A percentile compares a stretch with the other conserved stretches of the same genome.
Conservation (phyloP, 2,888 invertebrate genomes). For the Sinohyriopsis cumingii region DNA sequence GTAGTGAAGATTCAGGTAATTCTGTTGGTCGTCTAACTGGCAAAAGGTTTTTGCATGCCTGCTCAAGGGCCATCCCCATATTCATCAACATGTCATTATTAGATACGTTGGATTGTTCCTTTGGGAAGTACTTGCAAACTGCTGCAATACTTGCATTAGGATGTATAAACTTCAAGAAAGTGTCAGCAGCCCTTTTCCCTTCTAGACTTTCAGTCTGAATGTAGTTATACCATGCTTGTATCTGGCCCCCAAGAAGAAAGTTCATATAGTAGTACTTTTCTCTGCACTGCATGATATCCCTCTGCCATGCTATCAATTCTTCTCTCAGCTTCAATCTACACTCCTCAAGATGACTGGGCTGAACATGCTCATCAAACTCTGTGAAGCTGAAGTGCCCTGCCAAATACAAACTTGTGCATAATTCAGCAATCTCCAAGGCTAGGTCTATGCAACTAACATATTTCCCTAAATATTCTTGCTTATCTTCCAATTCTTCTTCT, state of each 20-base stretch:
- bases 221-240: conserved; percentile 29
- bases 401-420: conserved; percentile 3
- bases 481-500: too few relatives aligned
- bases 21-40: too few relatives aligned
- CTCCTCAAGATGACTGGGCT: conserved; percentile 5
- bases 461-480: neutral
- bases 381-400: conserved; percentile 18
- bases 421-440: conserved; percentile 17
- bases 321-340: conserved; percentile 4
- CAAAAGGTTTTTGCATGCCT: too few relatives aligned
- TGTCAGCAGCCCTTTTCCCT: conserved; percentile 7
- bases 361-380: conserved; percentile 3
- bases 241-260: conserved; percentile 36
- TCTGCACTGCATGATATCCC: conserved; percentile 16
- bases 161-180: conserved; percentile 33
- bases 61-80: too few relatives aligned
- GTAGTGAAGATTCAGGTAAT: too few relatives aligned
- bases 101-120: too few relatives aligned
- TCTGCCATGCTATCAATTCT: conserved; percentile 26
- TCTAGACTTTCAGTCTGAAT: conserved; percentile 9
- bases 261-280: conserved; percentile 30
- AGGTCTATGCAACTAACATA: conserved; percentile 14
- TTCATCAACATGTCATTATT: too few relatives aligned
- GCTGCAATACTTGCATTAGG: conserved; percentile 2
- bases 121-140: too few relatives aligned